A percentile compares a stretch with the other conserved stretches of the same genome.
Conservation (phyloP, 2,113 vertebrate species). For the Oxyruncus cristatus region DNA sequence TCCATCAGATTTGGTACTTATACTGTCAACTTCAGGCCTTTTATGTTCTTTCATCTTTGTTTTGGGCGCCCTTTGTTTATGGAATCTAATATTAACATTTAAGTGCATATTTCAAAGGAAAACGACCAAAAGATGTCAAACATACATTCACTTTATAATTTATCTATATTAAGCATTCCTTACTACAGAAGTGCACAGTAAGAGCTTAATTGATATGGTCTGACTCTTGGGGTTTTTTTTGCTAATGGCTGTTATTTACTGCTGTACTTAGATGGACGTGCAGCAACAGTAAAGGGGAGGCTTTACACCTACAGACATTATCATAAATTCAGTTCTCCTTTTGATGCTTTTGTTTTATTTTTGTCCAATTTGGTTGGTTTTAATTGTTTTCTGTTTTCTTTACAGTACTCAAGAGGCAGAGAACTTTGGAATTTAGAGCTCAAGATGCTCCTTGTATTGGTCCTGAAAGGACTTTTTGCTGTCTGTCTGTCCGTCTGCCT, state of each 20-base stretch:
- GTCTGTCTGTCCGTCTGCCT: neutral
- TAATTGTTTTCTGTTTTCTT: neutral
- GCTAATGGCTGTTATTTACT: neutral
- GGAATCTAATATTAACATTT: constrained; percentile 44
- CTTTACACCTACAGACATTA: neutral
- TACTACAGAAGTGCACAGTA: neutral
- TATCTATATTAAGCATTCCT: neutral
- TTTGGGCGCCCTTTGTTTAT: constrained; percentile 10
- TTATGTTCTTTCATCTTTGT: constrained; percentile 58
- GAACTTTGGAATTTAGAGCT: neutral
- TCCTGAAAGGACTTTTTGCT: neutral
- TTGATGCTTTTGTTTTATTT: neutral
- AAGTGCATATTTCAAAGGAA: constrained; percentile 29
- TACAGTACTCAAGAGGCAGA: neutral
- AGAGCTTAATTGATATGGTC: neutral
- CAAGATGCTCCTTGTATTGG: neutral
- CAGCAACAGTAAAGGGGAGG: neutral
- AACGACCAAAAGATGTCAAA: constrained; percentile 49
- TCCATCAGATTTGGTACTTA: constrained; percentile 45
- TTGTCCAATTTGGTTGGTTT: neutral
- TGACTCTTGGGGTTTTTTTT: neutral
- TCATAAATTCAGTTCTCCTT: neutral
- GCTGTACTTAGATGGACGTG: neutral
- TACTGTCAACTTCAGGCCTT: constrained; percentile 52
- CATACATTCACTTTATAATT: neutral